Evolutionary conservation across 2,888 invertebrate genomes (phyloP), one percentile per base, ranked within the genome.

Genomic region (Selenia dentaria): DNA sequence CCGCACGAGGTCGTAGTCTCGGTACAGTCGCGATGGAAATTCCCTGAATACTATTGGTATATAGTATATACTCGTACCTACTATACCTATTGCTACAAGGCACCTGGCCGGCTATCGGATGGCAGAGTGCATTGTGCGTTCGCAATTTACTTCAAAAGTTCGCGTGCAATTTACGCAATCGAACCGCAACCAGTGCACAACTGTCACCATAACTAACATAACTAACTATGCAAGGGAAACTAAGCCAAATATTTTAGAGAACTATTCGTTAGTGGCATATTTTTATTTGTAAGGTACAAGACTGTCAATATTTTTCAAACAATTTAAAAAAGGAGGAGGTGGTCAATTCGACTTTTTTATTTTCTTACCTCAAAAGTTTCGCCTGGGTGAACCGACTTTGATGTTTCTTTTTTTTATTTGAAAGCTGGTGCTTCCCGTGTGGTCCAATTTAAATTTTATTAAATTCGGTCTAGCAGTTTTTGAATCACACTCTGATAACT

Each of bases 1-100:
- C 34, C 44, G 52, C 49, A 51, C 57, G 64, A 69, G 63, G 69
- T 57, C 64, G 60, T 42, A 50, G 38, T 34, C 36, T 34, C 50
- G 46, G 43, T 47, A 55, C 51, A 56, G 46, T 52, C 54, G 54
- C 48, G 43, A 31, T 38, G 50, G 45, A 59, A 56, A 54, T 54
- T 52, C 44, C 40, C 56, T 44, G 45, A 48, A 52, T 49, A 42
- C 40, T 52, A 52, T 54, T 39, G 40, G 41, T 36, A 6, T 32
- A 2, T 22, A 22, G 3, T 25, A 4, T 25, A n/a, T n/a, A n/a
- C 10, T 5, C 6, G 25, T 10, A 36, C n/a, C n/a, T n/a, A n/a
- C n/a, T n/a, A n/a, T n/a, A n/a, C n/a, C n/a, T n/a, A n/a, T n/a
- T n/a, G n/a, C 38, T 25, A 36, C 35, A 46, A 48, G 18, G 42